Conservation (phyloP, 64 coral and sea anemone species). For the Montipora efflorescens region DNA sequence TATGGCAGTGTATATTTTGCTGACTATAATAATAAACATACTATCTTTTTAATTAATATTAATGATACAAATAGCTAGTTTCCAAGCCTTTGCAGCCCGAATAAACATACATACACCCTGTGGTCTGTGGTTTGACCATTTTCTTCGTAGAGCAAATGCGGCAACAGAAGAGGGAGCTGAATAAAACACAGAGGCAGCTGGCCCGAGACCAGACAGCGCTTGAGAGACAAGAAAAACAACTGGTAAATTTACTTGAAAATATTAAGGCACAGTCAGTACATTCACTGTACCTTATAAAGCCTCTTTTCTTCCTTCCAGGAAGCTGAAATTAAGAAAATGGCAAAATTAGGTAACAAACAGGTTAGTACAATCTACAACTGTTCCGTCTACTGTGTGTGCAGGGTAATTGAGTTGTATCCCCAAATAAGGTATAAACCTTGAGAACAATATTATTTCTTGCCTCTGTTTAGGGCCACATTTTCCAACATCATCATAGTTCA, state of each 20-base stretch:
- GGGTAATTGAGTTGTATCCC: not conserved
- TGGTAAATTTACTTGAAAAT: slow-evolving; percentile 54
- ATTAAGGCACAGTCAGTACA: too few species aligned
- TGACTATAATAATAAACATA: too few species aligned
- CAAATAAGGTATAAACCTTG: too few species aligned
- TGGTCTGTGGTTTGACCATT: not conserved
- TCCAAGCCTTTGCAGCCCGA: too few species aligned
- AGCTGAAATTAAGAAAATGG: slow-evolving; percentile 98
- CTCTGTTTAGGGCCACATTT: too few species aligned
- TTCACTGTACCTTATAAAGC: too few species aligned
- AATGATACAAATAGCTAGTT: too few species aligned
- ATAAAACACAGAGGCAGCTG: slow-evolving; percentile 89
- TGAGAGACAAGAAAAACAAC: slow-evolving; percentile 98
- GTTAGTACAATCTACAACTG: not conserved
- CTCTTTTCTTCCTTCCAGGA: slow-evolving; percentile 55
- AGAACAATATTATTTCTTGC: too few species aligned
- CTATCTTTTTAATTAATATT: too few species aligned
- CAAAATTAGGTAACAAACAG: slow-evolving; percentile 97
- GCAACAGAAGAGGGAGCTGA: slow-evolving; percentile 92
- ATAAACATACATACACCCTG: too few species aligned
- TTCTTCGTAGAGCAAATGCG: slow-evolving; percentile 87
- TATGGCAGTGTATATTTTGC: too few species aligned
- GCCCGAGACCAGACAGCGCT: slow-evolving; percentile 89
- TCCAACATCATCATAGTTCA: too few species aligned
- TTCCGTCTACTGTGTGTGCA: not conserved